These are phyloP conservation scores for Aphidoletes aphidimyza DNA, from an alignment of 2,888 invertebrate genomes.

Conservation along the genomic window DNA sequence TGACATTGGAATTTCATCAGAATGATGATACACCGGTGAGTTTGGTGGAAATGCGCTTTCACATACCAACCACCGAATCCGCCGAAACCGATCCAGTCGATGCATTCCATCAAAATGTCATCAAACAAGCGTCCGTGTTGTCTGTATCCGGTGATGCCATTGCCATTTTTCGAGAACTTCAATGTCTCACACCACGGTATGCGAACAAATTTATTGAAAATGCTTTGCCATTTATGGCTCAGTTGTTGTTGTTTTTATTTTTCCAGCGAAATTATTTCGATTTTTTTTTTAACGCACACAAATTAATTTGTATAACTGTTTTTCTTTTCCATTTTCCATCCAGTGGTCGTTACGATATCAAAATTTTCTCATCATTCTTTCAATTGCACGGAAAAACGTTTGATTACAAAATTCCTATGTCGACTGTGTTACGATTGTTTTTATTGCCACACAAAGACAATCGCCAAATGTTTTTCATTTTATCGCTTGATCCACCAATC, in stretches of 20 bases:
- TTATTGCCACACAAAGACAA: slow-evolving; percentile 96
- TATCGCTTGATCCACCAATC: slow-evolving; percentile 97
- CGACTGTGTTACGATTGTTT: slow-evolving; percentile 93
- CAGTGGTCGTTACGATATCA: slow-evolving; percentile 85
- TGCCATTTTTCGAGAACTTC: slow-evolving; percentile 94
- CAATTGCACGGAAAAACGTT: slow-evolving; percentile 98
- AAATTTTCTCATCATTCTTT: slow-evolving; percentile 88
- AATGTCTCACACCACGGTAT: slow-evolving; percentile 97
- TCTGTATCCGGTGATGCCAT: slow-evolving; percentile 98
- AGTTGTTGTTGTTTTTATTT: slow-evolving; percentile 43
- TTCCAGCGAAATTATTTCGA: slow-evolving; percentile 8
- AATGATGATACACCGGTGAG: slow-evolving; percentile 98
- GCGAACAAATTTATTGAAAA: slow-evolving; percentile 45
- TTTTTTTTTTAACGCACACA: background rate
- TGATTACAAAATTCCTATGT: slow-evolving; percentile 99
- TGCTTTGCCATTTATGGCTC: too few relatives aligned
- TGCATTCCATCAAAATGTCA: slow-evolving; percentile 95
- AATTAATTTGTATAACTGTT: too few relatives aligned
- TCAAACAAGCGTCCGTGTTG: slow-evolving; percentile 97
- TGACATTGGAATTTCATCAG: slow-evolving; percentile 97
- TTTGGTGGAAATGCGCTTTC: slow-evolving; percentile 97
- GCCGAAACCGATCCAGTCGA: slow-evolving; percentile 93
- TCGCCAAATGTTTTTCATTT: slow-evolving; percentile 98
- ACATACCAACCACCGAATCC: slow-evolving; percentile 91
- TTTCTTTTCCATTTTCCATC: too few relatives aligned